Evolutionary conservation across 2,797 vertebrate species (phyloP).

Genomic region (Antennarius maculatus): DNA sequence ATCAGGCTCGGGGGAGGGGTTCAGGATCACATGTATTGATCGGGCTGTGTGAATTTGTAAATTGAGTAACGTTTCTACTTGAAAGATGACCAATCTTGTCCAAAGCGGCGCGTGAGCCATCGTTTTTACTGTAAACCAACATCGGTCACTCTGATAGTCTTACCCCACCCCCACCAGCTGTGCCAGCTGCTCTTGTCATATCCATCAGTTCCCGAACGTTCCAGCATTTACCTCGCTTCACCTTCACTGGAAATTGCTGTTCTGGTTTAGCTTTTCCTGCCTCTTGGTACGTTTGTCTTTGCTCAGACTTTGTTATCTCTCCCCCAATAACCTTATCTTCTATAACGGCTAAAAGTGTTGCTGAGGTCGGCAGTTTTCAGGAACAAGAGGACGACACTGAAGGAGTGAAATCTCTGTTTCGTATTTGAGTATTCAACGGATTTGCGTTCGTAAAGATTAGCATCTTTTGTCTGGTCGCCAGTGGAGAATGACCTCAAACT

Average conservation of each 20-base stretch:
- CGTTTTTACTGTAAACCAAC: constrained; percentile 52
- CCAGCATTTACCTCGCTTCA: constrained; percentile 38
- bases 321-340: constrained; percentile 57
- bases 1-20: constrained; percentile 42
- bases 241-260: constrained; percentile 48
- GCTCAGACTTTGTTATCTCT: constrained; percentile 63
- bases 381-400: constrained; percentile 56
- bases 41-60: constrained; percentile 57
- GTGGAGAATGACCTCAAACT: no score
- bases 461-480: not conserved
- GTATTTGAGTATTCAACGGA: constrained; percentile 7
- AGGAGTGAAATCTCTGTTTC: constrained; percentile 40
- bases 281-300: constrained; percentile 30
- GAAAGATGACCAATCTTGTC: constrained; percentile 38
- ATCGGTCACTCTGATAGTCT: constrained; percentile 41
- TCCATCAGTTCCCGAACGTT: constrained; percentile 23
- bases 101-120: constrained; percentile 24
- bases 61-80: constrained; percentile 58
- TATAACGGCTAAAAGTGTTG: constrained; percentile 42
- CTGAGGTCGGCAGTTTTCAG: constrained; percentile 63
- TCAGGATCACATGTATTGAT: constrained; percentile 60
- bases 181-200: constrained; percentile 19
- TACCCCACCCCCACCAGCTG: not conserved
- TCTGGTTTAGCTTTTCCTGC: constrained; percentile 30
- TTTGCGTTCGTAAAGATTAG: not conserved